Evolutionary conservation across 2,888 invertebrate species (phyloP).

Genomic region (Megastigmus dorsalis): DNA sequence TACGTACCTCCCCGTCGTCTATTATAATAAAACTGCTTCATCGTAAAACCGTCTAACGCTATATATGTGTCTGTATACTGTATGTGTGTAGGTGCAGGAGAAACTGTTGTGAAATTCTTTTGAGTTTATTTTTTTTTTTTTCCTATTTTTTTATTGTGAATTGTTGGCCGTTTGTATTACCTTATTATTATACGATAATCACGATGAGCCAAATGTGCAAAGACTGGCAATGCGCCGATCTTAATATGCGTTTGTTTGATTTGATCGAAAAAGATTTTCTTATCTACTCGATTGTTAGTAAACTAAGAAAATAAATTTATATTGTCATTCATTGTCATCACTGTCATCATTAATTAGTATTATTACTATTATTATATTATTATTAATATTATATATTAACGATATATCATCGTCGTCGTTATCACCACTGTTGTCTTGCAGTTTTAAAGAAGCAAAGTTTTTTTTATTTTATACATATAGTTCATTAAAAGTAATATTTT

Average conservation of each 20-base stretch:
- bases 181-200: too few relatives aligned
- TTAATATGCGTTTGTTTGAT: constrained; percentile 39
- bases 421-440: constrained; percentile 42
- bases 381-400: constrained; percentile 30
- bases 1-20: constrained; percentile 50
- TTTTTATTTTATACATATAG: constrained; percentile 39
- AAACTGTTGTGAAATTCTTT: constrained; percentile 44
- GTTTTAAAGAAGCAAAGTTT: constrained; percentile 42
- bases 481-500: constrained; percentile 27
- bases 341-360: constrained; percentile 39
- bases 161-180: constrained; percentile 34
- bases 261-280: constrained; percentile 24
- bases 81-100: constrained; percentile 49
- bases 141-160: too few relatives aligned
- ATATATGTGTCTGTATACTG: constrained; percentile 42
- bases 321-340: constrained; percentile 24
- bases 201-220: constrained; percentile 33
- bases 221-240: constrained; percentile 15
- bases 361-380: constrained; percentile 39
- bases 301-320: constrained; percentile 15
- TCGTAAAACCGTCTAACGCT: constrained; percentile 46
- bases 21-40: constrained; percentile 43
- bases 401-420: constrained; percentile 38
- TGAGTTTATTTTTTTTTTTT: constrained; percentile 39
- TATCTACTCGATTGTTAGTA: constrained; percentile 27